Conservation (phyloP, 2,888 invertebrate species). For the Oxycera nigricornis region DNA sequence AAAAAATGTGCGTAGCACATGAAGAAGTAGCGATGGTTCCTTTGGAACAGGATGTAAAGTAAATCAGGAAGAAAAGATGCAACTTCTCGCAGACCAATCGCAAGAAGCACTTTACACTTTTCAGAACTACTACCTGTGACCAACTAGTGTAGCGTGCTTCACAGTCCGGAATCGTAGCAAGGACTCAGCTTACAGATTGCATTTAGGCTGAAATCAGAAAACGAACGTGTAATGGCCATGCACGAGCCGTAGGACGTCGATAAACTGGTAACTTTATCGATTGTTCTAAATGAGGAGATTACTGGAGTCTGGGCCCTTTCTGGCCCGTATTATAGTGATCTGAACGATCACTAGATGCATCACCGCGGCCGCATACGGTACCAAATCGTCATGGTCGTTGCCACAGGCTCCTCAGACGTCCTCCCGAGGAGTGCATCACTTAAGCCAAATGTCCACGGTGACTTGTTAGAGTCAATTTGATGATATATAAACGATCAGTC, state of each 20-base stretch:
- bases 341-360: conserved; percentile 4
- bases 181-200: too few species aligned
- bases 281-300: conserved; percentile 24
- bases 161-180: too few species aligned
- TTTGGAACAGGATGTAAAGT: too few species aligned
- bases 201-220: too few species aligned
- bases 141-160: too few species aligned
- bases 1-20: too few species aligned
- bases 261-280: not conserved
- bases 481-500: conserved; percentile 30
- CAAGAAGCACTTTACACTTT: not conserved
- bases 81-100: not conserved
- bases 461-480: conserved; percentile 33
- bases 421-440: conserved; percentile 25
- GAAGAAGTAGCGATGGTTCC: too few species aligned
- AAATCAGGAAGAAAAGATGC: too few species aligned
- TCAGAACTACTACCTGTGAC: too few species aligned
- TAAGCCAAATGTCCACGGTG: conserved; percentile 26
- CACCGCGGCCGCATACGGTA: not conserved
- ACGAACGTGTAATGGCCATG: not conserved
- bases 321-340: not conserved
- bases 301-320: not conserved
- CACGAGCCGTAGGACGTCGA: not conserved
- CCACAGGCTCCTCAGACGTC: not conserved
- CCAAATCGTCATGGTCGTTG: not conserved